Evolutionary conservation across 1,140 invertebrate species (phyloP).

Genomic region (Drosophila sulfurigaster): DNA sequence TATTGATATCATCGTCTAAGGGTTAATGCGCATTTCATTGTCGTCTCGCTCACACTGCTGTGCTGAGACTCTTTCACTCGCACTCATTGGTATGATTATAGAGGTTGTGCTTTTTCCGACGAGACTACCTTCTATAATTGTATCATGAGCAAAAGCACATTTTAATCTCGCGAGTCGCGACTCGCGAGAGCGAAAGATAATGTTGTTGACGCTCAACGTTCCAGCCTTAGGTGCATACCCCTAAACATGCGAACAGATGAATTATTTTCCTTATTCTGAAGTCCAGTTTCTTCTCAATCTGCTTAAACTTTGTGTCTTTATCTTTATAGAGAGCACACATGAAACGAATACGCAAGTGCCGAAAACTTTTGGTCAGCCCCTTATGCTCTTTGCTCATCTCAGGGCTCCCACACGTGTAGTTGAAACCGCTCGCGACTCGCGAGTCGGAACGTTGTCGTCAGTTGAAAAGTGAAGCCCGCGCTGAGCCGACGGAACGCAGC

Average conservation of each 20-base stretch:
- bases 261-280: no score
- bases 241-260: background rate
- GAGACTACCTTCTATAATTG: no score
- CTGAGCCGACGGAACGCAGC: conserved; percentile 25
- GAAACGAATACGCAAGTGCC: background rate
- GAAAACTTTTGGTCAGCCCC: background rate
- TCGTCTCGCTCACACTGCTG: no score
- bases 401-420: conserved; percentile 32
- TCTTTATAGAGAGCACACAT: no score
- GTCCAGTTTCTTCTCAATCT: no score
- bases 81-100: no score
- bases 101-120: no score
- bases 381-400: conserved; percentile 8
- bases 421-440: conserved; percentile 16
- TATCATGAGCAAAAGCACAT: conserved; percentile 16
- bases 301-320: no score
- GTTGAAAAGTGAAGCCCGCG: conserved; percentile 51
- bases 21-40: no score
- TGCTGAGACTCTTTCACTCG: no score
- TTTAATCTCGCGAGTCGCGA: conserved; percentile 12
- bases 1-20: no score
- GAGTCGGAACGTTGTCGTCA: conserved; percentile 38
- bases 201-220: background rate
- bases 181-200: conserved; percentile 24
- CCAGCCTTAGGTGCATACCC: background rate